These are phyloP conservation scores for Apostichopus parvimensis DNA, from an alignment of 35 echinoderm and acorn worm genomes.

Conservation along the genomic window DNA sequence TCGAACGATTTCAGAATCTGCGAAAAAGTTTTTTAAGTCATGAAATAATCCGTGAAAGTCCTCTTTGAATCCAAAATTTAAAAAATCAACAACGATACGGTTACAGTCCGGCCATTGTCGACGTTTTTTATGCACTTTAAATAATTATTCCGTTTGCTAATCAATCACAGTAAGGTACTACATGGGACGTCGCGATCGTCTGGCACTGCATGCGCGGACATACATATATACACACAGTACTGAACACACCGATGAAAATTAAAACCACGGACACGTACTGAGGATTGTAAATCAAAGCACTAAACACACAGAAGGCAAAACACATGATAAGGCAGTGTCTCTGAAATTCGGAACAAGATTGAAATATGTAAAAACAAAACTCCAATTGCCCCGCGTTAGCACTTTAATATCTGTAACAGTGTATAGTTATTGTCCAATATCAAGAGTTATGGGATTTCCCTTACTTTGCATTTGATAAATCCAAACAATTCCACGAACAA, in stretches of 20 bases:
- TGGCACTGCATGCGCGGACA: neutral
- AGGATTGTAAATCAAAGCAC: neutral
- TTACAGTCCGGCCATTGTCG: neutral
- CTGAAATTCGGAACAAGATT: neutral
- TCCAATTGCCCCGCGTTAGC: neutral
- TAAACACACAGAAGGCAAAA: neutral
- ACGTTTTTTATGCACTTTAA: neutral
- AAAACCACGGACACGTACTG: neutral
- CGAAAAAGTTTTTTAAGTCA: neutral
- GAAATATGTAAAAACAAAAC: neutral
- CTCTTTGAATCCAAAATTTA: neutral
- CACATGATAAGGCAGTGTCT: neutral
- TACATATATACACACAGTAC: neutral
- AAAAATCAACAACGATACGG: neutral
- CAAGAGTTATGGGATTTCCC: no score
- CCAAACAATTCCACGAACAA: no score
- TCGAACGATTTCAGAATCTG: neutral
- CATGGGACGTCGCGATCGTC: neutral
- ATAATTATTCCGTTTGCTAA: neutral
- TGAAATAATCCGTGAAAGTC: neutral
- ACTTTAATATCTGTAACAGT: no score
- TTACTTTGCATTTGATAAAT: no score
- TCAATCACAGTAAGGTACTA: neutral
- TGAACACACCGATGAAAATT: neutral
- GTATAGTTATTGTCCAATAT: no score